Base-by-base conservation (phyloP, 1,140 invertebrate genomes). In the Heliothis subflexa region DNA sequence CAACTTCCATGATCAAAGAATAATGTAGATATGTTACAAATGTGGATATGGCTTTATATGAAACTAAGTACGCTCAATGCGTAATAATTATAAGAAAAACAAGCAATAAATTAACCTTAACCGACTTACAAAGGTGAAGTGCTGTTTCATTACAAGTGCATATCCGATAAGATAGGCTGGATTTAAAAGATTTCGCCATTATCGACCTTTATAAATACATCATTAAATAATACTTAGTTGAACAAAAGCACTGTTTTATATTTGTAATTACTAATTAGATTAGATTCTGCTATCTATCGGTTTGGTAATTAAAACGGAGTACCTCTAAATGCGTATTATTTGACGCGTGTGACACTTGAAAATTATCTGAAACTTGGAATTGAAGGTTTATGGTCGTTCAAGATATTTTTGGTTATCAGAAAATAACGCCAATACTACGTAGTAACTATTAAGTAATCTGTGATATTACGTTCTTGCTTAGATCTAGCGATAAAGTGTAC, bases 121-220 rank as follows among this genome's bases (percentile, higher is more conserved):
- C 70, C 70, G 71, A 73, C 71, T 61, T 61, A 11, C 18, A 61
- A 61, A 73, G 55, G 55, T 73, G 16, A 55, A 73, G 55, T 73
- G 16, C 25, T 57, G 28, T 61, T 73, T 14, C 3, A 10, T 40
- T 52, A n/a, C 18, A 72, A 57, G 54, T 72, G 55, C 40, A 28
- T n/a, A 47, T 49, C 28, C 28, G 71, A 73, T 73, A 73, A 73
- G 55, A 61, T 73, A 47, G 9, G 9, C 3, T n/a, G 3, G 16
- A 45, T 49, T 49, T 3, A 40, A 16, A 25, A 28, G 40, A 47
- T 73, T 47, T 40, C 33, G 33, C 33, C 33, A 59, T 25, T 54
- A 16, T 33, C 33, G 16, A 54, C 12, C 14, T 16, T 62, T 10
- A 40, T 28, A 66, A 21, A 66, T 66, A 66, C 16, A 21, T 50